phyloP scores from a whole-genome alignment of 2,797 vertebrate genomes.

The Rhincodon typus region DNA sequence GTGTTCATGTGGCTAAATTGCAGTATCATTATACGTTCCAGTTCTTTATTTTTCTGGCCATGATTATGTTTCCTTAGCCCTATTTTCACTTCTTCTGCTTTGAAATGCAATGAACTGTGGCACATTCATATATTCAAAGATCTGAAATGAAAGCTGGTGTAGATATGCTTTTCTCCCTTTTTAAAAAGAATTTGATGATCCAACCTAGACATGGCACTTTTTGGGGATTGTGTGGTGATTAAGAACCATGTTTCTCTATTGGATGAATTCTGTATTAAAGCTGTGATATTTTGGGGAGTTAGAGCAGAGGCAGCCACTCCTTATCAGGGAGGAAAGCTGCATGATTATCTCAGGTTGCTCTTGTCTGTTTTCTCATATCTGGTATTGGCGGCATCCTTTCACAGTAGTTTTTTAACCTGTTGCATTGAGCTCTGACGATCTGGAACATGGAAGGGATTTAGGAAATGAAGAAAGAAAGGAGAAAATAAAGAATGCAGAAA shows the following conservation, averaged over 20 bases:
- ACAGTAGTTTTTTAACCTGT: background rate
- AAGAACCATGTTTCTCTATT: background rate
- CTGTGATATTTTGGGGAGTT: background rate
- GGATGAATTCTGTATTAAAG: background rate
- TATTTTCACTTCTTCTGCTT: constrained; percentile 25
- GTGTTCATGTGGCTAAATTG: background rate
- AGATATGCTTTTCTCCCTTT: background rate
- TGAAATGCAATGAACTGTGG: background rate
- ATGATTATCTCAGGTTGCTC: background rate
- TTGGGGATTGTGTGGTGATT: background rate
- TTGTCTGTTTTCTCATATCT: background rate
- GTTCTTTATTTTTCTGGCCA: background rate
- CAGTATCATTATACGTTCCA: background rate
- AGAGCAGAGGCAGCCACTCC: background rate
- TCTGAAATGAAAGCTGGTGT: background rate
- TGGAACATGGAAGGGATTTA: background rate
- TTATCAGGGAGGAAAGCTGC: background rate
- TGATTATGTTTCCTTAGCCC: background rate
- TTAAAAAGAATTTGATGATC: background rate
- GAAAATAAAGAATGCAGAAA: background rate
- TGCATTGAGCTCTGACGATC: background rate
- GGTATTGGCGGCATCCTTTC: background rate
- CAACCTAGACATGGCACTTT: background rate
- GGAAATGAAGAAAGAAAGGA: background rate
- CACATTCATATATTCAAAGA: background rate